Evolutionary conservation across 2,888 invertebrate genomes (phyloP), one percentile per base, ranked within the genome.

Genomic region (Drosophila kanekoi): DNA sequence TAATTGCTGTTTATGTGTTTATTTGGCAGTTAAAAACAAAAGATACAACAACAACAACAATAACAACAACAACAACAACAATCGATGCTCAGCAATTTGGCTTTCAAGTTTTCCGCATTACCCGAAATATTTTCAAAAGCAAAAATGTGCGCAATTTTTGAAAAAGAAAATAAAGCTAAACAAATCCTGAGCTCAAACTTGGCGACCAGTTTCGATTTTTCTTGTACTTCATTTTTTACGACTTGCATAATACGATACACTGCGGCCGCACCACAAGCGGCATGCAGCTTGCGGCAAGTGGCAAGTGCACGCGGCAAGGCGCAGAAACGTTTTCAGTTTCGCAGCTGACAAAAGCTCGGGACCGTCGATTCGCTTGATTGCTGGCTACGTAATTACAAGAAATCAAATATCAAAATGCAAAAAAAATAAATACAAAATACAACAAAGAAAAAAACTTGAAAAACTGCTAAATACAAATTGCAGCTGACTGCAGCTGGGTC

Each of bases 361-460:
- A 18, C 73, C 65, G 77, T 68, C 74, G 84, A 79, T 82, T 77
- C 74, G 81, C 84, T 78, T 79, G 78, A 86, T 80, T 76, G 79
- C 63, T 71, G 40, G 71, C 87, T 59, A 79, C 86, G 84, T 86
- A 86, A 84, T 86, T 86, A 79, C 83, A 67, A 79, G 52, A 79
- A 76, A 76, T 78, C 78, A 78, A 76, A 77, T 78, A 65, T 52
- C 66, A 76, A 58, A 54, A 69, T 43, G 35, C 28, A 48, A 16
- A 43, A 40, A 52, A 60, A 32, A 41, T 35, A 16, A 57, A 23
- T 8, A 18, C 52, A 38, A 40, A 40, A 59, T 41, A 41, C 11
- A 33, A 41, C 11, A 33, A 37, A 64, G 53, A 41, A 41, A 70
- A 68, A 77, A 77, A 79, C 87, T 84, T 74, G 78, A 79, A 74